Evolutionary conservation across 2,888 invertebrate genomes (phyloP).

Genomic region (Eupeodes latifasciatus): DNA sequence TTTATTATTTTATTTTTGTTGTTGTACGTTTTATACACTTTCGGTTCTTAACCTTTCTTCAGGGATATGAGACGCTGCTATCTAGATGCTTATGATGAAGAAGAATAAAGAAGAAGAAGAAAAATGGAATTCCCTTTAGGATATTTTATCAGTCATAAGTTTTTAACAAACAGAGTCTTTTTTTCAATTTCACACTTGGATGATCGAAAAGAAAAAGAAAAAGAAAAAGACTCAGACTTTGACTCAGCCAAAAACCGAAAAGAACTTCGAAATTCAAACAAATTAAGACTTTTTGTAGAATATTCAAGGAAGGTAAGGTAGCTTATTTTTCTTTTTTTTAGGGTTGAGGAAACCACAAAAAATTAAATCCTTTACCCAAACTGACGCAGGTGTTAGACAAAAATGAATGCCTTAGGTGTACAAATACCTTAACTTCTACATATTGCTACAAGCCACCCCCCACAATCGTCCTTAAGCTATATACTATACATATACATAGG

Average conservation of each 20-base stretch:
- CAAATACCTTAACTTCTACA: too few species aligned
- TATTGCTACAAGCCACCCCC: background rate
- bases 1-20: background rate
- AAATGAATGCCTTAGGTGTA: slow-evolving; percentile 50
- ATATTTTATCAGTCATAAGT: slow-evolving; percentile 59
- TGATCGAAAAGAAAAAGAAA: slow-evolving; percentile 10
- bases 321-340: background rate
- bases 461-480: slow-evolving; percentile 17
- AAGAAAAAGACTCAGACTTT: background rate
- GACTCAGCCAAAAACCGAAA: background rate
- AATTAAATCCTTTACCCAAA: background rate
- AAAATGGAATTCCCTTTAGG: background rate
- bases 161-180: slow-evolving; percentile 40
- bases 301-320: slow-evolving; percentile 27
- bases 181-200: slow-evolving; percentile 46
- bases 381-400: slow-evolving; percentile 48
- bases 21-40: too few species aligned
- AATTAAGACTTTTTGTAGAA: slow-evolving; percentile 7
- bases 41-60: background rate
- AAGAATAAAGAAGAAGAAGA: background rate
- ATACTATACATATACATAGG: background rate
- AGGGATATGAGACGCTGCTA: slow-evolving; percentile 2
- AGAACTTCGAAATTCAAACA: background rate
- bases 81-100: background rate
- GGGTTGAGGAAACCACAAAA: slow-evolving; percentile 1